phyloP scores from a whole-genome alignment of 2,113 vertebrate genomes.

The Chrysemys picta region DNA sequence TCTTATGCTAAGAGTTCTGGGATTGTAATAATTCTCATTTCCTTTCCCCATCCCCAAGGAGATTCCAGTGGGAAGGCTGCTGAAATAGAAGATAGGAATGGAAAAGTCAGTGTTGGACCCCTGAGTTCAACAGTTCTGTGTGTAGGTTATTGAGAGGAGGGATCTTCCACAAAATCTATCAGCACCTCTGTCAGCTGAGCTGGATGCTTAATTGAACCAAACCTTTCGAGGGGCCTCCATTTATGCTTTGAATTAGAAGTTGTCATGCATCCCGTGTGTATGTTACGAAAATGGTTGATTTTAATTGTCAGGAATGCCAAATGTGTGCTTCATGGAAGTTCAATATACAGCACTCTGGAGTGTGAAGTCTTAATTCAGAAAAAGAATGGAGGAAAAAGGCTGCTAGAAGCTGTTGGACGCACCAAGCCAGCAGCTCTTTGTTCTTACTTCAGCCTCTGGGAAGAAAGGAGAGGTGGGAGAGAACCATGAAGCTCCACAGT shows the following conservation, averaged over 20 bases:
- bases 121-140: too few species aligned
- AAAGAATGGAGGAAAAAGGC: not conserved
- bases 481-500: not conserved
- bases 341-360: not conserved
- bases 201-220: rapidly evolving
- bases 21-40: rapidly evolving
- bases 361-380: not conserved
- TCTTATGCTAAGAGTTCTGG: not conserved
- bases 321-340: not conserved
- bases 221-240: not conserved
- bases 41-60: rapidly evolving
- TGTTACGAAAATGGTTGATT: not conserved
- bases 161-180: rapidly evolving
- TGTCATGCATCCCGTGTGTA: rapidly evolving
- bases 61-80: not conserved
- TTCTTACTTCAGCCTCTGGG: not conserved
- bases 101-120: rapidly evolving
- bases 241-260: rapidly evolving
- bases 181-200: rapidly evolving
- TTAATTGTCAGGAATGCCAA: not conserved
- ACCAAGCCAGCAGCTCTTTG: not conserved
- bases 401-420: not conserved
- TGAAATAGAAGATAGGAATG: not conserved
- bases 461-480: not conserved
- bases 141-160: rapidly evolving